Evolutionary conservation across 2,797 vertebrate genomes (phyloP), one percentile per base, ranked within the genome.

Genomic region (Malacoctenus gilli): DNA sequence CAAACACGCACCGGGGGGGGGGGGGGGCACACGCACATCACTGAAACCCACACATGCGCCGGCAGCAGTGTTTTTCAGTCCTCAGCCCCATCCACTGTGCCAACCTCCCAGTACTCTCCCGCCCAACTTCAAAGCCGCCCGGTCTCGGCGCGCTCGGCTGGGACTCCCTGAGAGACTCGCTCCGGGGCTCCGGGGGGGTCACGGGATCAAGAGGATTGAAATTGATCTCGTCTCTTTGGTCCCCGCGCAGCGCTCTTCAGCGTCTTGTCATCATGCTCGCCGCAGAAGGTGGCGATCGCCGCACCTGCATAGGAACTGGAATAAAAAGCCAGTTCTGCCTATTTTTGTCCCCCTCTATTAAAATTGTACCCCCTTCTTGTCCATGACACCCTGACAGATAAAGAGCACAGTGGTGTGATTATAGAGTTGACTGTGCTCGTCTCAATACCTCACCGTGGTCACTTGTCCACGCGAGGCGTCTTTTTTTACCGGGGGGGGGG

Each of bases 171-270:
- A 73, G 86, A 86, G 86, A 85, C 79, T 63, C 79, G 77, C 70
- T 43, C 61, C 30, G 54, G 79, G 70, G n/a, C n/a, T n/a, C n/a
- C 66, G 82, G 62, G 4, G 41, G 83, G 85, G 85, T 90, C 86
- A 79, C 0, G 13, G 68, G 85, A 89, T 92, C 89, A 90, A 91
- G 88, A 89, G 84, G 77, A 82, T 69, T 86, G 79, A 88, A 90
- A 91, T 88, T 84, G 79, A 87, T 86, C 80, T 77, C 8, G 57
- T 82, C 74, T 77, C 79, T 82, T 85, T 86, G 77, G 82, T 87
- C 69, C 63, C n/a, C 14, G 58, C 73, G 73, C 77, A 61, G 55
- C 59, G 65, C 77, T 83, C 79, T 85, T 86, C 87, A 86, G 76
- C 79, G 84, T 75, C 83, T 84, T 68, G 80, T 85, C 80, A 75